Conservation (phyloP, 1,140 invertebrate genomes). For the Drosophila funebris region DNA sequence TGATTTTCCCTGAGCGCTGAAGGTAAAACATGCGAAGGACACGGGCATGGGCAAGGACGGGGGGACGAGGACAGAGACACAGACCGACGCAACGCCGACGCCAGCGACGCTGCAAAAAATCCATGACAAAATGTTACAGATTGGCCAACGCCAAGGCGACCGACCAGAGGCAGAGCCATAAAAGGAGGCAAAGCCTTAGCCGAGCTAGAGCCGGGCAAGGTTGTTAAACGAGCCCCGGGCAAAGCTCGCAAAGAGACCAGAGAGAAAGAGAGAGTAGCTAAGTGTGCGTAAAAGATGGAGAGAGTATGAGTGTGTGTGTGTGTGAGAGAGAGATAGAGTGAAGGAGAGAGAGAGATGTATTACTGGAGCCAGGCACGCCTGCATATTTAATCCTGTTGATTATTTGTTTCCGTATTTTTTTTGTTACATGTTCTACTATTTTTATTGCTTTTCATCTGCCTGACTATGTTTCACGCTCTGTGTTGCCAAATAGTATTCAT, state of each 20-base stretch:
- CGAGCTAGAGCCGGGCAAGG: slow-evolving; percentile 21
- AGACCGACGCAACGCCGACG: slow-evolving; percentile 7
- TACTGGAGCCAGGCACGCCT: slow-evolving; percentile 32
- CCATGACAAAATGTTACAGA: slow-evolving; percentile 75
- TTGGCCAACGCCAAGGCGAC: slow-evolving; percentile 53
- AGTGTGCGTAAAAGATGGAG: neutral
- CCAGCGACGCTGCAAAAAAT: slow-evolving; percentile 44
- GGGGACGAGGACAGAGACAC: neutral
- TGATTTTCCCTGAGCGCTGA: slow-evolving; percentile 50
- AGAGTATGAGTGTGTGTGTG: neutral
- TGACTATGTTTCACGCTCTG: slow-evolving; percentile 58
- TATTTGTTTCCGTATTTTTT: slow-evolving; percentile 74
- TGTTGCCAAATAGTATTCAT: slow-evolving; percentile 35
- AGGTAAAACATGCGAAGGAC: slow-evolving; percentile 71
- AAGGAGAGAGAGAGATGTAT: slow-evolving; percentile 11
- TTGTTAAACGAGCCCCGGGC: slow-evolving; percentile 53
- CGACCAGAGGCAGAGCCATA: slow-evolving; percentile 11
- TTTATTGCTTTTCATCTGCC: slow-evolving; percentile 64
- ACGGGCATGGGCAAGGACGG: slow-evolving; percentile 1
- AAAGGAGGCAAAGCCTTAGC: slow-evolving; percentile 10
- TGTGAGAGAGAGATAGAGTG: slow-evolving; percentile 20
- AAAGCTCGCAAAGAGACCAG: slow-evolving; percentile 39
- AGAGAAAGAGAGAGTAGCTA: neutral
- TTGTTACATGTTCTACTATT: slow-evolving; percentile 43
- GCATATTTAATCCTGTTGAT: slow-evolving; percentile 82